A percentile compares a stretch with the other conserved stretches of the same genome.
Evolutionary conservation across 2,797 vertebrate genomes (phyloP).

Genomic region (Xerus rutilus): DNA sequence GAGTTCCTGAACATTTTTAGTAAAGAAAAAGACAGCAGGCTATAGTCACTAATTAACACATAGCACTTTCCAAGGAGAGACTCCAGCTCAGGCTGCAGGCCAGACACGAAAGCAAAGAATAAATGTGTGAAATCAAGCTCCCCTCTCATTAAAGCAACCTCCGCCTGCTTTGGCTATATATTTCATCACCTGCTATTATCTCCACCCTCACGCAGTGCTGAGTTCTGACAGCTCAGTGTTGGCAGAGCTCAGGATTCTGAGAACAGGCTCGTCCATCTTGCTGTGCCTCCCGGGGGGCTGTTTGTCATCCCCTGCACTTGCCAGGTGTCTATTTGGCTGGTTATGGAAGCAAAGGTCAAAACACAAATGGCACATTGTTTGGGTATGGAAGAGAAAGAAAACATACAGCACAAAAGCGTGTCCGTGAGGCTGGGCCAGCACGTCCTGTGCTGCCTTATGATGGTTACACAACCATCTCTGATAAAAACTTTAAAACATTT

Average conservation of each 20-base stretch:
- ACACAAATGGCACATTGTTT: background rate
- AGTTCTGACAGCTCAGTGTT: background rate
- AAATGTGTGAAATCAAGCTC: background rate
- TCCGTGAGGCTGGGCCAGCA: background rate
- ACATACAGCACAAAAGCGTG: fast-evolving
- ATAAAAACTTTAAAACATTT: background rate
- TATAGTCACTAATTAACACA: background rate
- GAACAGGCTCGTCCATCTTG: fast-evolving
- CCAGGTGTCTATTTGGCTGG: background rate
- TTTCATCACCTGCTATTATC: background rate
- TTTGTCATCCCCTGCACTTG: background rate
- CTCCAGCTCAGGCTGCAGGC: background rate
- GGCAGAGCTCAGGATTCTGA: background rate
- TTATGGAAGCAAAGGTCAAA: background rate
- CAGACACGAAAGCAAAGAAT: background rate
- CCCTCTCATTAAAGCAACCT: background rate
- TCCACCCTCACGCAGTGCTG: background rate
- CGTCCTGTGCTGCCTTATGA: background rate
- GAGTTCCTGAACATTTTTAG: background rate
- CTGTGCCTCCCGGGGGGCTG: background rate
- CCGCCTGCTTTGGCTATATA: background rate
- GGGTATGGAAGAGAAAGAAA: background rate
- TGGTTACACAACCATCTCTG: background rate
- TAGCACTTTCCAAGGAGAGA: background rate
- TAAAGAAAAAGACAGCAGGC: background rate